Conservation (phyloP, 2,888 invertebrate genomes). For the Dioctria linearis region DNA sequence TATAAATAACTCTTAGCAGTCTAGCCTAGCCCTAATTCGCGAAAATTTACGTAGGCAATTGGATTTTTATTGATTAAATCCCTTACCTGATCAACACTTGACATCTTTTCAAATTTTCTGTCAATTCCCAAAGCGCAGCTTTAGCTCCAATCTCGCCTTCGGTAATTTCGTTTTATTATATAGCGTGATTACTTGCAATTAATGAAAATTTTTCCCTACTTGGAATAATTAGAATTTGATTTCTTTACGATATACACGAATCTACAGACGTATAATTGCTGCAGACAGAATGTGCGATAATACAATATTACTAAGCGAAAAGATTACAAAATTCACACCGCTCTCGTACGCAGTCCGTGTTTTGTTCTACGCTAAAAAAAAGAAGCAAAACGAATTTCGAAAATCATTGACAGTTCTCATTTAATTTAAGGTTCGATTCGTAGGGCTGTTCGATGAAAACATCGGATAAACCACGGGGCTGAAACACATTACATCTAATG, state of each 20-base stretch:
- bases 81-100: constrained; percentile 40
- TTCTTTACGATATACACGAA: too few species aligned
- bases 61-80: constrained; percentile 32
- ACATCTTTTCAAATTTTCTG: constrained; percentile 23
- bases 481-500: too few species aligned
- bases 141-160: neutral
- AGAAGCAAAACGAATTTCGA: constrained; percentile 14
- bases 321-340: constrained; percentile 2
- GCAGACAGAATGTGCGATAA: neutral
- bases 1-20: constrained; percentile 15
- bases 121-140: constrained; percentile 1
- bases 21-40: neutral
- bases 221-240: neutral
- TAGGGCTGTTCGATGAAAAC: too few species aligned
- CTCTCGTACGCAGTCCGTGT: constrained; percentile 19
- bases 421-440: too few species aligned
- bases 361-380: constrained; percentile 6
- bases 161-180: too few species aligned
- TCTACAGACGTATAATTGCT: too few species aligned
- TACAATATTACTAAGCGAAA: neutral
- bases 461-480: too few species aligned
- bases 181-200: neutral
- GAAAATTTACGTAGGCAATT: neutral
- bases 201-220: neutral
- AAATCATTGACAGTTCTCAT: constrained; percentile 4